A percentile compares a stretch with the other conserved stretches of the same genome.
These are phyloP conservation scores for Cydia amplana DNA, from an alignment of 1,140 invertebrate species.

Conservation along the genomic window DNA sequence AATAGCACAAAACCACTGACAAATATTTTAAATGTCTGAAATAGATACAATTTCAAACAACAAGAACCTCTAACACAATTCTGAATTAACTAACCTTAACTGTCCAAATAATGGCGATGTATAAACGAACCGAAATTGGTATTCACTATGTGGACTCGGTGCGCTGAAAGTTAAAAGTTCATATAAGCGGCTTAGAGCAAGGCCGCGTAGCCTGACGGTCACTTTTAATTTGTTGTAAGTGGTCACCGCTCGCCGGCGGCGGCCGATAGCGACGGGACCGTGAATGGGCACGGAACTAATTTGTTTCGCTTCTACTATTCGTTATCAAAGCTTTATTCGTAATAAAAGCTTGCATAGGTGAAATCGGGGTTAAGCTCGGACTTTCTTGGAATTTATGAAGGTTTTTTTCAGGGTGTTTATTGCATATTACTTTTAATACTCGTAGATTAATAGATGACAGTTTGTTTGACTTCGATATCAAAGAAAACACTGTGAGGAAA, in stretches of 20 bases:
- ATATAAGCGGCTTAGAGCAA: constrained; percentile 13
- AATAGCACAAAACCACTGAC: too few species aligned
- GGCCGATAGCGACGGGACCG: neutral
- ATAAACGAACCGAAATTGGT: neutral
- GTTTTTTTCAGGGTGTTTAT: neutral
- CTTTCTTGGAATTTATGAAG: neutral
- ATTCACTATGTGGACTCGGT: neutral
- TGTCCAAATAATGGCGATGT: neutral
- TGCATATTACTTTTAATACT: neutral
- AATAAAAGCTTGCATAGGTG: neutral
- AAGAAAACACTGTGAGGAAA: too few species aligned
- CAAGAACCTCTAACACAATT: too few species aligned
- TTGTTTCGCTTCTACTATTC: constrained; percentile 4
- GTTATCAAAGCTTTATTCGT: constrained; percentile 10
- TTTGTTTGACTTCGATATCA: too few species aligned
- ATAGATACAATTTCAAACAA: too few species aligned
- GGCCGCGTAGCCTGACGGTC: constrained; percentile 25
- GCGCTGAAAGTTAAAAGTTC: constrained; percentile 27
- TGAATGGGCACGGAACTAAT: neutral
- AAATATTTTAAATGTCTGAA: too few species aligned
- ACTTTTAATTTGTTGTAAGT: constrained; percentile 39
- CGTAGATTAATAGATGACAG: neutral
- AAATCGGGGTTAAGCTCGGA: neutral
- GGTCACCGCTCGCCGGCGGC: constrained; percentile 13
- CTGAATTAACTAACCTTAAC: neutral